Evolutionary conservation across 2,888 invertebrate genomes (phyloP), one percentile per base, ranked within the genome.

Genomic region (Baccha elongata): DNA sequence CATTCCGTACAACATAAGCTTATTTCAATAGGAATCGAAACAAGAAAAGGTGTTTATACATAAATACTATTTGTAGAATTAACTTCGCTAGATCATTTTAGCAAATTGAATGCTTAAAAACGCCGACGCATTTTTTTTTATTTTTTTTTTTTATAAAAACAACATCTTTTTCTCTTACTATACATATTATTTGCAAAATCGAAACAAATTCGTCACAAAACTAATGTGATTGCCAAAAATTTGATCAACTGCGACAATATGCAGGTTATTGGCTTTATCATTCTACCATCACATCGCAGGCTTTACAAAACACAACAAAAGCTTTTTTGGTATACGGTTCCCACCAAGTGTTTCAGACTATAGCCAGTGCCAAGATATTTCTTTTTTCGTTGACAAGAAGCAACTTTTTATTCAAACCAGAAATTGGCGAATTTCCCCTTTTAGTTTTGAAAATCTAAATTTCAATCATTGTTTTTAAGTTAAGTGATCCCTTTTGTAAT

Each of bases 221-320:
- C 17, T 37, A 26, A 44, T 13, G 17, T 11, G 50, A 29, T 48
- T 76, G 75, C 75, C 75, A 69, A 76, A 53, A n/a, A 53, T 46
- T 37, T 62, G 19, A 69, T 62, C 69, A 62, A 46, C 75, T 53
- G 37, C 35, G 37, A 62, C 69, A 37, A 69, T 37, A 62, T 69
- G 62, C 69, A 76, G 75, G 75, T 76, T 76, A 76, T 76, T 76
- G 75, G 68, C 75, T 75, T 68, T 52, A 52, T 29, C 10, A 46
- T 75, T 21, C 40, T 8, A 35, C 19, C 52, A 40, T 52, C 21
- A 15, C 44, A 35, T 13, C 7, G 13, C 19, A 42, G 60, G 15
- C 15, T 32, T n/a, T n/a, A 40, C 8, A 29, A 29, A 69, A 32
- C 17, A 50, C 17, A 64, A 53, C 26, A n/a, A n/a, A 69, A 48